Evolutionary conservation across 2,113 vertebrate genomes (phyloP), one percentile per base, ranked within the genome.

Genomic region (Heliornis fulica): DNA sequence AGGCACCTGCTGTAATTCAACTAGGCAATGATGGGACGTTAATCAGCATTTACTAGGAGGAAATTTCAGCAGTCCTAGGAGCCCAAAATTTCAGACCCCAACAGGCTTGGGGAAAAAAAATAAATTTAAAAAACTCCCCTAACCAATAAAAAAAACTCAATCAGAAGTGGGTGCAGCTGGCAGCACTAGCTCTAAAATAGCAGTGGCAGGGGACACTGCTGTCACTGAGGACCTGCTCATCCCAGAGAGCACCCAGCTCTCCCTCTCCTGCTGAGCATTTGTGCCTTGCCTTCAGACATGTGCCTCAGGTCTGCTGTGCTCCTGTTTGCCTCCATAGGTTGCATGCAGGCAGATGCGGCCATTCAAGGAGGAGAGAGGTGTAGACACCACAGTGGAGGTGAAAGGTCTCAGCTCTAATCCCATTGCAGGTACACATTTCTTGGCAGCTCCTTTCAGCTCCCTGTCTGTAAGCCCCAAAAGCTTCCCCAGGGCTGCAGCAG

Each of bases 161-260:
- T 8, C 53, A 46, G 61, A 91, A 53, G 48, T 92, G 65, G 81
- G 65, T 60, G 28, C 77, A 95, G 56, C 16, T 63, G 21, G 26
- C 23, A 83, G 16, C 23, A 77, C 80, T 5, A 93, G 41, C 22
- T 83, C 72, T 81, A 89, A 92, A 90, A 87, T 14, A 95, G 76
- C 41, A 54, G 64, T 6, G 6, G 64, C 56, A 86, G 41, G 71
- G 63, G 34, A 92, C 53, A 86, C 36, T 4, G 10, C 0, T 1
- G 50, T 89, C 79, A 86, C 71, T 74, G 45, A 90, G 68, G 63
- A 83, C 71, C 83, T 2, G 0, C 29, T 83, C 71, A 93, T 16
- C 56, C 21, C 31, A 38, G 13, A 0, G 2, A 93, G 34, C 40
- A 69, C 57, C 53, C 70, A 91, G 65, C 31, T 38, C 28, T 72